These are phyloP conservation scores for Stegophylla sp. DNA, from an alignment of 2,888 invertebrate genomes.

Conservation along the genomic window DNA sequence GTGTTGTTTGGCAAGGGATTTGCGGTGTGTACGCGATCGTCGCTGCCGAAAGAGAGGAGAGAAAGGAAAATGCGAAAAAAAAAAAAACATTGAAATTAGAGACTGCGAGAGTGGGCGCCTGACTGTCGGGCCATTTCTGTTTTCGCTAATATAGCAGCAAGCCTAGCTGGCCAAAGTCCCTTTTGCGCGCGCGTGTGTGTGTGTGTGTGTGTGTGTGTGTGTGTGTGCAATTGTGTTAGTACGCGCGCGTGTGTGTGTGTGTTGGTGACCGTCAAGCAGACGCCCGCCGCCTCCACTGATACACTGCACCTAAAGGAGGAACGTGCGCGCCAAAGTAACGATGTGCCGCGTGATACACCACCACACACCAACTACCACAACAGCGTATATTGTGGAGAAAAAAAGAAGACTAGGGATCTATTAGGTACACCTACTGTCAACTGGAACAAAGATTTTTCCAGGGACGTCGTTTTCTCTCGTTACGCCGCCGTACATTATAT, in stretches of 20 bases:
- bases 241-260: neutral
- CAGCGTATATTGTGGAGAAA: neutral
- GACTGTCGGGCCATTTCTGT: constrained; percentile 51
- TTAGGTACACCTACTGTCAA: no score
- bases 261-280: constrained; percentile 32
- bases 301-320: neutral
- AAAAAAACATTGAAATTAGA: constrained; percentile 46
- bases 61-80: neutral
- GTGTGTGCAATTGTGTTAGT: no score
- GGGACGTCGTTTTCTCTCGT: no score
- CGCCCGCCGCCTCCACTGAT: constrained; percentile 2
- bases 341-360: neutral
- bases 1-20: no score
- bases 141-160: constrained; percentile 35
- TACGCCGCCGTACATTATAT: no score
- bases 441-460: no score
- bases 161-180: neutral
- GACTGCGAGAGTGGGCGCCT: constrained; percentile 54
- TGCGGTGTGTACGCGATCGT: no score
- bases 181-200: neutral
- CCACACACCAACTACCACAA: no score
- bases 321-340: neutral
- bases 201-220: neutral
- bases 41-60: neutral
- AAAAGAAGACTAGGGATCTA: neutral